Conservation (phyloP, 2,113 vertebrate genomes). For the Cepphus grylle region DNA sequence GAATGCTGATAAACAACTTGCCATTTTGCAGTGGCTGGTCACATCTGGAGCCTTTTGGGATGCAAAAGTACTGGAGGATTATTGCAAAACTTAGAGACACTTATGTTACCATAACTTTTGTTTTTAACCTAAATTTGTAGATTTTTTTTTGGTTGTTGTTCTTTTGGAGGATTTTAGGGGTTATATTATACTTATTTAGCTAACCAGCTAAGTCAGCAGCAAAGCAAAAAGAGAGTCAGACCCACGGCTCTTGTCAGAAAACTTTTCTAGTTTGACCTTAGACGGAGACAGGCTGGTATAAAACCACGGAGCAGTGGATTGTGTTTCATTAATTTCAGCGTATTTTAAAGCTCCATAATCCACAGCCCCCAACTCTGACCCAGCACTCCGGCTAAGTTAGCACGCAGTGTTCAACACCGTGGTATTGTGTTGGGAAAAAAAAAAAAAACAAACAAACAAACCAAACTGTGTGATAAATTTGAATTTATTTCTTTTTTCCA, state of each 20-base stretch:
- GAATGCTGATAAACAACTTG: slow-evolving; percentile 77
- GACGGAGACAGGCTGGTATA: slow-evolving; percentile 51
- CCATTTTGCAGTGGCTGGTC: slow-evolving; percentile 81
- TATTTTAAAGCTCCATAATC: background rate
- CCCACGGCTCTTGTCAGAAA: slow-evolving; percentile 60
- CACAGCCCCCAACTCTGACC: background rate
- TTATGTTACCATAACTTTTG: slow-evolving; percentile 71
- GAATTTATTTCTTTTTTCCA: background rate
- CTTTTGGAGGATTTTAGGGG: background rate
- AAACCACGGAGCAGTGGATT: slow-evolving; percentile 69
- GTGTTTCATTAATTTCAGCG: slow-evolving; percentile 9
- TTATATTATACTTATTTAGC: slow-evolving; percentile 19
- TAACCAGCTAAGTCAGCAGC: slow-evolving; percentile 52
- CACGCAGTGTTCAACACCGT: accelerated
- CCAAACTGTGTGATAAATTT: background rate
- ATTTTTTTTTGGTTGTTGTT: background rate
- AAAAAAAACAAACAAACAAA: background rate
- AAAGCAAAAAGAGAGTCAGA: slow-evolving; percentile 9
- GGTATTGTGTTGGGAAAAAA: accelerated
- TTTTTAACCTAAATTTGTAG: slow-evolving; percentile 73
- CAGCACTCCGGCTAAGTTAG: background rate
- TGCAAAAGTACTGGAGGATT: slow-evolving; percentile 79
- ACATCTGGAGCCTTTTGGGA: slow-evolving; percentile 80
- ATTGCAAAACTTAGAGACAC: slow-evolving; percentile 80
- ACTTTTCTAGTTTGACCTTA: slow-evolving; percentile 76